Percentiles rank a stretch among this genome's conserved stretches.
Conservation (phyloP, 2,113 vertebrate genomes). For the Phrynocephalus versicolor region DNA sequence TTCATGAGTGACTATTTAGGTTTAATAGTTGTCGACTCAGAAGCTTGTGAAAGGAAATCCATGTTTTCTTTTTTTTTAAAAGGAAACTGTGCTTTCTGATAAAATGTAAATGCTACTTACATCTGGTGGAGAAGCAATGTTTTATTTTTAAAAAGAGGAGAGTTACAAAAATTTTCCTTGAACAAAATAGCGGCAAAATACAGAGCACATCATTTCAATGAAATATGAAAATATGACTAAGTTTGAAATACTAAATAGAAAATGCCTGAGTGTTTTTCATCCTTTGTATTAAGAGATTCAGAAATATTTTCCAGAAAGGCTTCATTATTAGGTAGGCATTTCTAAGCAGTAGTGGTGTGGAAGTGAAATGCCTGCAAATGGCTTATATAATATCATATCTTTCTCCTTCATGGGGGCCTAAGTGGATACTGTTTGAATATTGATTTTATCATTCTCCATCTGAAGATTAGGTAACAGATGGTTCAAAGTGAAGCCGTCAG, state of each 20-base stretch:
- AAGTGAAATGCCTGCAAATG: slow-evolving; percentile 3
- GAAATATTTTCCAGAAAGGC: background rate
- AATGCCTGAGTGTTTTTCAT: background rate
- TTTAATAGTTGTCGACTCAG: background rate
- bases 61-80: background rate
- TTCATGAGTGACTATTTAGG: background rate
- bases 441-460: background rate
- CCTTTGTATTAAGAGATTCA: slow-evolving; percentile 2
- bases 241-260: slow-evolving; percentile 1
- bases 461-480: background rate
- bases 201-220: background rate
- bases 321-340: background rate
- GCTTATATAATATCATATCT: background rate
- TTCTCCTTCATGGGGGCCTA: background rate
- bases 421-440: background rate
- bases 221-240: background rate
- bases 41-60: background rate
- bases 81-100: background rate
- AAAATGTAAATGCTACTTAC: background rate
- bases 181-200: background rate
- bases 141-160: background rate
- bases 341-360: background rate
- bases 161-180: background rate
- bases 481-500: background rate
- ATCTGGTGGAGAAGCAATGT: background rate